Base-by-base conservation (phyloP, 1,140 invertebrate species). In the Drosophila orosa region DNA sequence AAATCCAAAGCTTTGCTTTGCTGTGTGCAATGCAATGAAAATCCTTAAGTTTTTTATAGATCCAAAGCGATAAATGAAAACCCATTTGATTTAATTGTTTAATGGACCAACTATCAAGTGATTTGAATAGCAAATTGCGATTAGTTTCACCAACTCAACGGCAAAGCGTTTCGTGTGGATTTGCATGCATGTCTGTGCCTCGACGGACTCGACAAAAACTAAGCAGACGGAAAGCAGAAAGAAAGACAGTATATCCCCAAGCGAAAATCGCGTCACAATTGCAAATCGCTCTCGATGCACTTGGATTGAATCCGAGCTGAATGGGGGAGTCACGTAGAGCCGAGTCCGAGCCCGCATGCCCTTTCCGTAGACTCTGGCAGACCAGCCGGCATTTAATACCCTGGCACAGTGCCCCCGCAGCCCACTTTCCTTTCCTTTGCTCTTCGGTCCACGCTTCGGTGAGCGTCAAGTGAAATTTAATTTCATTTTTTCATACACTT, bases 391-490 rank as follows among this genome's bases (percentile, higher is more conserved):
- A 55, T 13, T 15, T 13, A 35, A 33, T 55, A 62, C 24, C 44
- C 35, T 78, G 75, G 44, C 68, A 45, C 52, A 79, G 60, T 79
- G 75, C 54, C 72, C 74, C 68, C 58, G 42, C 65, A 45, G 47
- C 50, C 67, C 48, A 71, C 67, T 71, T 67, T 71, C 40, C 39
- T 72, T 62, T 60, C 8, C 35, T 58, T 68, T 60, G 47, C 40
- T 65, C 45, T 55, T 40, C 24, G 27, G 17, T 29, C 56, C 59
- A 58, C 68, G 80, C 80, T 85, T 69, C 50, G 66, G 37, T 86
- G 78, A 47, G 22, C 72, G 33, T 54, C 52, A 76, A 86, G 79
- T 73, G 79, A 86, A 86, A 86, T 76, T 86, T 87, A 45, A 69
- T 87, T 82, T 86, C 48, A 33, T 55, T 81, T 77, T 77, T 35